phyloP scores from a whole-genome alignment of 2,888 invertebrate species.

The Crocallis elinguaria region DNA sequence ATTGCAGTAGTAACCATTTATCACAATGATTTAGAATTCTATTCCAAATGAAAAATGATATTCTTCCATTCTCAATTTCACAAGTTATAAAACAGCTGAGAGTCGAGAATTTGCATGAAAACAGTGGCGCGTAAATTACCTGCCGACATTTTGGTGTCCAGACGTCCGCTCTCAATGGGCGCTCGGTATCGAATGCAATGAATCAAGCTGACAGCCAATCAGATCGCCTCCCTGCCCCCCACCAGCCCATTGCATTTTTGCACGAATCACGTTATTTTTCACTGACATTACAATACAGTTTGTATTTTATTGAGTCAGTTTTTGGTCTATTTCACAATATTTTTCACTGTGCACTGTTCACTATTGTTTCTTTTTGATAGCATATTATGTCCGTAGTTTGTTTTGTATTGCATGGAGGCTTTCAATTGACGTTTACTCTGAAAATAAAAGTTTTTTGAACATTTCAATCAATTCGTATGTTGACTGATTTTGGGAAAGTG shows the following conservation, averaged over 20 bases:
- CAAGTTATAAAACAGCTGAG: slow-evolving; percentile 14
- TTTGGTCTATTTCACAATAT: slow-evolving; percentile 17
- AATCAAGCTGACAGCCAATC: slow-evolving; percentile 56
- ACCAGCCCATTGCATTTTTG: slow-evolving; percentile 75
- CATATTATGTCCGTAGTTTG: slow-evolving; percentile 13
- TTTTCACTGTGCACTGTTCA: slow-evolving; percentile 21
- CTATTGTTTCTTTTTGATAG: slow-evolving; percentile 13
- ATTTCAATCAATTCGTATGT: neutral
- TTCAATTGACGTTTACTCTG: slow-evolving; percentile 7
- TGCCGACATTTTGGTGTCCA: slow-evolving; percentile 71
- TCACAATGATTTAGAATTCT: slow-evolving; percentile 22
- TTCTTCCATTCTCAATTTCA: slow-evolving; percentile 15
- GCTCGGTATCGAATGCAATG: slow-evolving; percentile 52
- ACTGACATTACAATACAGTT: slow-evolving; percentile 65
- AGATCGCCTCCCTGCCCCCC: slow-evolving; percentile 59
- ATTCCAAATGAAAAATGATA: slow-evolving; percentile 24
- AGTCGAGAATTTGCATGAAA: slow-evolving; percentile 19
- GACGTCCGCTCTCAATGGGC: slow-evolving; percentile 53
- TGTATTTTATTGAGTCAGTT: slow-evolving; percentile 33
- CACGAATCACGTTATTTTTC: slow-evolving; percentile 60
- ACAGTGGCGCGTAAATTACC: slow-evolving; percentile 53
- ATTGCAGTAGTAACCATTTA: slow-evolving; percentile 23
- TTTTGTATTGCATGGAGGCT: neutral
- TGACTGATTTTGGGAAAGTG: too few relatives aligned
- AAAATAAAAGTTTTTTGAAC: neutral